Conservation (phyloP, 2,113 vertebrate genomes). For the Malaclemys terrapin region DNA sequence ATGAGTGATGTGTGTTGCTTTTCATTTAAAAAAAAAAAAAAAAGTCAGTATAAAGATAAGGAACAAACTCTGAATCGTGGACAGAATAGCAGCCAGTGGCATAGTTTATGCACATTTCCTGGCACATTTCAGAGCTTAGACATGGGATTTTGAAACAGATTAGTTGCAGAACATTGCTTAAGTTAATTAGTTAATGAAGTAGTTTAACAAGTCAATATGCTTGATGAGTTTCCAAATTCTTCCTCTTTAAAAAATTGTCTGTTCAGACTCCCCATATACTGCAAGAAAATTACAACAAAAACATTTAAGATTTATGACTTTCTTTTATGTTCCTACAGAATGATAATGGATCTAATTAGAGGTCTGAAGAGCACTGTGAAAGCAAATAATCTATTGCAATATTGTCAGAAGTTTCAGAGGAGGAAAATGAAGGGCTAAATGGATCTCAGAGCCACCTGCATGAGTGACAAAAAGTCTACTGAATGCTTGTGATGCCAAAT, state of each 20-base stretch:
- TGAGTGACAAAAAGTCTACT: neutral
- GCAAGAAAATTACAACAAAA: neutral
- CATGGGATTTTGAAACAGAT: neutral
- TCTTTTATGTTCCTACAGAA: conserved; percentile 30
- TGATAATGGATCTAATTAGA: conserved; percentile 3
- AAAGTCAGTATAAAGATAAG: neutral
- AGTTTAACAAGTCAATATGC: neutral
- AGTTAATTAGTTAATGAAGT: neutral
- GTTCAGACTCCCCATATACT: neutral
- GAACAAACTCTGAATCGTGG: neutral
- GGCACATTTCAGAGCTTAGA: neutral
- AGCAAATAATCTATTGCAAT: neutral
- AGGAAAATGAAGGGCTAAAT: neutral
- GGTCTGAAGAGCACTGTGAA: neutral
- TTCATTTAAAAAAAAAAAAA: neutral
- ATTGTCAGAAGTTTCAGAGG: neutral
- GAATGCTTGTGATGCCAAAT: neutral
- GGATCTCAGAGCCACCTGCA: neutral
- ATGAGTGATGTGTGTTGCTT: neutral
- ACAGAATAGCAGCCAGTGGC: neutral
- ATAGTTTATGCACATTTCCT: neutral
- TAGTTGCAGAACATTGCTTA: neutral
- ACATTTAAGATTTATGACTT: neutral
- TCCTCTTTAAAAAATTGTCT: conserved; percentile 22
- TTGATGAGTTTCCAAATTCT: conserved; percentile 7